Conservation (phyloP, 2,113 vertebrate genomes). For the Siniperca chuatsi region DNA sequence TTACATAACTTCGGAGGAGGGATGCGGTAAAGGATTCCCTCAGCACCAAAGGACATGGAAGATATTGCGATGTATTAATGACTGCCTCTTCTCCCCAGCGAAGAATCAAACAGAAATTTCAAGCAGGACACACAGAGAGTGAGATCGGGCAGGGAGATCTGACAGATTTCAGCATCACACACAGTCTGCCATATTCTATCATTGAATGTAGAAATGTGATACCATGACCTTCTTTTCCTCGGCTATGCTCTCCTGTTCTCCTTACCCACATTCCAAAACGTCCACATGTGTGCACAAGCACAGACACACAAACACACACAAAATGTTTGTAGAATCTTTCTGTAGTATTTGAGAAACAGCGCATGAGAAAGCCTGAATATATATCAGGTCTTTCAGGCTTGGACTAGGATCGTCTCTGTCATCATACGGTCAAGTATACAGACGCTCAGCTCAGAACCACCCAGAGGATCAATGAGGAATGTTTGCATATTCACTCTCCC, state of each 20-base stretch:
- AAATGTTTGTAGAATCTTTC: slow-evolving; percentile 41
- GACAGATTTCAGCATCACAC: slow-evolving; percentile 77
- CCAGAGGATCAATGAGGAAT: slow-evolving; percentile 67
- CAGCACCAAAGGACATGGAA: slow-evolving; percentile 79
- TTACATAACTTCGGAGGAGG: slow-evolving; percentile 82
- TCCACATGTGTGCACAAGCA: slow-evolving; percentile 19
- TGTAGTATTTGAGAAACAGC: slow-evolving; percentile 34
- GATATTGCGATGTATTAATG: slow-evolving; percentile 80
- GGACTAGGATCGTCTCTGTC: slow-evolving; percentile 36
- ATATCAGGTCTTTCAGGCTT: slow-evolving; percentile 7
- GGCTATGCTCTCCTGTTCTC: slow-evolving; percentile 38
- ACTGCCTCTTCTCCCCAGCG: slow-evolving; percentile 70
- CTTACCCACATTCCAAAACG: slow-evolving; percentile 38
- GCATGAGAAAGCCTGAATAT: slow-evolving; percentile 23
- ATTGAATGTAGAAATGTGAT: slow-evolving; percentile 65
- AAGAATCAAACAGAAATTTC: slow-evolving; percentile 83
- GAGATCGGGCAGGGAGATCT: slow-evolving; percentile 74
- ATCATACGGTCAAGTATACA: slow-evolving; percentile 50
- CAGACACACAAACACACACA: neutral
- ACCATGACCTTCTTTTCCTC: slow-evolving; percentile 63
- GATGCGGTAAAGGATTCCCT: slow-evolving; percentile 78
- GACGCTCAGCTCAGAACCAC: slow-evolving; percentile 50
- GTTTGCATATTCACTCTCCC: slow-evolving; percentile 68
- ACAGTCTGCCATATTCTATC: slow-evolving; percentile 67
- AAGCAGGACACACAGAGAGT: slow-evolving; percentile 81